Evolutionary conservation across 2,888 invertebrate species (phyloP).

Genomic region (Conchocele bisecta): DNA sequence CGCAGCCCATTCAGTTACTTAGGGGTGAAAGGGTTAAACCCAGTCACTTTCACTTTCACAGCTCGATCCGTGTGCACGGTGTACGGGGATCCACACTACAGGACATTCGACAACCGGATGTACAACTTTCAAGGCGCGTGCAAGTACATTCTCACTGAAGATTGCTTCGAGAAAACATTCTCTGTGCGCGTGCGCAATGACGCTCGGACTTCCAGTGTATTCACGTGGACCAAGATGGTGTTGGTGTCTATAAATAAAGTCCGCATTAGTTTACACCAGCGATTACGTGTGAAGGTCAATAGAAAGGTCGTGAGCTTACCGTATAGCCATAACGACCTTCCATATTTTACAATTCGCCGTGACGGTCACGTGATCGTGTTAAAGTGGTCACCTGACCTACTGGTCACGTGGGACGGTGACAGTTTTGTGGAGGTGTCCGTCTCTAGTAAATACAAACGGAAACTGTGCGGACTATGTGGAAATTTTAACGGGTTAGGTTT

Average conservation of each 20-base stretch:
- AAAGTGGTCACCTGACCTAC: slow-evolving; percentile 86
- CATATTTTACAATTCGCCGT: slow-evolving; percentile 84
- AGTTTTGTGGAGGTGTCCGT: slow-evolving; percentile 94
- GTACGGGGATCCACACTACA: slow-evolving; percentile 97
- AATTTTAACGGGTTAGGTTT: slow-evolving; percentile 94
- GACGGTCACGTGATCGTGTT: slow-evolving; percentile 82
- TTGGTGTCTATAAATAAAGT: slow-evolving; percentile 84
- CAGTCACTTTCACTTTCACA: slow-evolving; percentile 80
- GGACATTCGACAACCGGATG: slow-evolving; percentile 96
- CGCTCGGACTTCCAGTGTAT: slow-evolving; percentile 90
- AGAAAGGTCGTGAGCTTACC: slow-evolving; percentile 90
- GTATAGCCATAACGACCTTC: slow-evolving; percentile 83
- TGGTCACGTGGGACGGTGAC: slow-evolving; percentile 95
- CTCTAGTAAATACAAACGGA: slow-evolving; percentile 88
- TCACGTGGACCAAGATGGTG: slow-evolving; percentile 96
- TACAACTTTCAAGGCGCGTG: slow-evolving; percentile 95
- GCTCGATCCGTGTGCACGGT: slow-evolving; percentile 95
- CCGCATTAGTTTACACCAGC: slow-evolving; percentile 88
- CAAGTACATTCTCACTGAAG: slow-evolving; percentile 91
- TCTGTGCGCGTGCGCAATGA: slow-evolving; percentile 95
- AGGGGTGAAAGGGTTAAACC: too few species aligned
- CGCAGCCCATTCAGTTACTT: too few species aligned
- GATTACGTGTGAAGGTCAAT: slow-evolving; percentile 92
- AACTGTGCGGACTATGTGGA: slow-evolving; percentile 95
- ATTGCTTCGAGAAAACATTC: slow-evolving; percentile 89